Evolutionary conservation across 2,888 invertebrate species (phyloP), one percentile per base, ranked within the genome.

Genomic region (Trichogramma evanescens): DNA sequence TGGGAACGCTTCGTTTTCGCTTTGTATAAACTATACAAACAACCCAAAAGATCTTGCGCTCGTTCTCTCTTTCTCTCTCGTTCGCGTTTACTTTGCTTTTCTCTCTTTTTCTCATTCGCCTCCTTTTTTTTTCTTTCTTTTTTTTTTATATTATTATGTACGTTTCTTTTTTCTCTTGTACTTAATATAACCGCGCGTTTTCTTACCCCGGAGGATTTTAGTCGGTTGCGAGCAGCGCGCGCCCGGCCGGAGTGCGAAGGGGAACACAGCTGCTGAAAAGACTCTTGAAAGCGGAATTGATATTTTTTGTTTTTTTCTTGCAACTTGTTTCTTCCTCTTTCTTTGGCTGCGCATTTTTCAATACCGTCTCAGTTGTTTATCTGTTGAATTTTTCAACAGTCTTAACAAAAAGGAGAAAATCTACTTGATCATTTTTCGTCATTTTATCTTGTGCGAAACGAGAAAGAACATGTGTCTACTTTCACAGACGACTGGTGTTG

Each of bases 121-220:
- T 51, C 43, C 52, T 13, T 38, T 64, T 64, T 62, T 65, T 64
- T 67, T 59, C 63, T 55, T 63, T 59, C 62, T 57, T 54, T 56
- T 62, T 26, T 51, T 42, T 60, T 46, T 26, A 53, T 26, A 53
- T 8, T 9, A 41, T 6, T 43, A 6, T 63, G 53, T 41, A 50
- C 50, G 49, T 50, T 38, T 50, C 42, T 51, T 52, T 13, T 61
- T 50, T 54, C 51, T 42, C 50, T n/a, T 6, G 9, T 0, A 13
- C 38, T 43, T 39, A 44, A 38, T 38, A 48, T 10, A 13, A 6
- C 5, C 48, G 40, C 42, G 10, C 9, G 7, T 42, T 48, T 42
- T 41, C 46, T 51, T 51, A 57, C 44, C 42, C 54, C 46, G 40
- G 43, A 6, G 5, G 53, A n/a, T 44, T 41, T 44, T 13, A 50